Evolutionary conservation across 92 coral and sea anemone species (phyloP).

Genomic region (Muricea muricata): DNA sequence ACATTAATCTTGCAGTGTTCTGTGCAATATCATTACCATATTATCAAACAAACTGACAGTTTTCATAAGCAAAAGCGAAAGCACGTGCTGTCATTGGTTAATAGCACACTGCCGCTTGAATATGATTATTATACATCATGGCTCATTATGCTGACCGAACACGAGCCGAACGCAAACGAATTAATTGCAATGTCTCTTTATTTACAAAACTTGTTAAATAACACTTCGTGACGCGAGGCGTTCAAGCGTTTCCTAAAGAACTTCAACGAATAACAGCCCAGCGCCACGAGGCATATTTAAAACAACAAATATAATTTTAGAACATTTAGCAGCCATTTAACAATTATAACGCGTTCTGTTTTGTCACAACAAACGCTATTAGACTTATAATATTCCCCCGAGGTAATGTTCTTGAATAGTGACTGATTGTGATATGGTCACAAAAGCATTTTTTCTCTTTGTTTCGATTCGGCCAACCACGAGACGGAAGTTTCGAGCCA

Average conservation of each 20-base stretch:
- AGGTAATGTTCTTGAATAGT: neutral
- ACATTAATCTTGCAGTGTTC: too few relatives aligned
- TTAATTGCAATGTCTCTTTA: neutral
- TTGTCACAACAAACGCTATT: neutral
- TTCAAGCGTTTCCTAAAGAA: too few relatives aligned
- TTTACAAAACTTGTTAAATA: neutral
- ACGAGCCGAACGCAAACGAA: too few relatives aligned
- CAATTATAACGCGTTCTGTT: neutral
- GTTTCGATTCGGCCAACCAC: neutral
- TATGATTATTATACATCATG: neutral
- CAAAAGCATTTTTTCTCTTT: too few relatives aligned
- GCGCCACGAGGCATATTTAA: neutral
- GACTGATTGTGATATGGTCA: neutral
- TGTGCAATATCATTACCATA: neutral
- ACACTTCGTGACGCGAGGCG: neutral
- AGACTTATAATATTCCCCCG: neutral
- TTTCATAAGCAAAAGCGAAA: neutral
- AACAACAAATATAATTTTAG: neutral
- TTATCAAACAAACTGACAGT: neutral
- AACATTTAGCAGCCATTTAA: constrained; percentile 16
- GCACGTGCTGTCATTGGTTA: neutral
- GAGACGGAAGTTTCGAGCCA: neutral
- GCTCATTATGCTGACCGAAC: neutral
- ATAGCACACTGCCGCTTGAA: neutral
- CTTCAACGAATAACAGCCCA: too few relatives aligned